Base-by-base conservation (phyloP, 2,797 vertebrate genomes). In the Alouatta caraya region DNA sequence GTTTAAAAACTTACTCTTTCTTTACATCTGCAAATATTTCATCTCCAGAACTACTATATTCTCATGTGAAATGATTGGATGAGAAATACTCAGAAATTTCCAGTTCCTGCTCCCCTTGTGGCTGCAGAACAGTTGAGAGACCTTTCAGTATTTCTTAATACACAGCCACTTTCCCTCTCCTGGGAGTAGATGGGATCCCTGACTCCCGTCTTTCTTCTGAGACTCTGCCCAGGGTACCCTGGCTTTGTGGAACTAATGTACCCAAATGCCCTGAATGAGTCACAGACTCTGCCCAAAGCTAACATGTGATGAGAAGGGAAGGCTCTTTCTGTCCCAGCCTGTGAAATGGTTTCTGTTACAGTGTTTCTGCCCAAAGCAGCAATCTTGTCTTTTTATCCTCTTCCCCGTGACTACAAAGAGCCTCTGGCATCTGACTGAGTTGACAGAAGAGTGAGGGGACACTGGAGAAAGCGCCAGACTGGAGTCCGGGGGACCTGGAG, bases 341-440 rank as follows among this genome's bases (percentile, higher is more conserved):
- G n/a, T 73, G 59, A 93, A 52, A 89, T 70, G 81, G 78, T 97
- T 98, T 95, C 89, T 90, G 92, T 94, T 88, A 97, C 1, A 24
- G n/a, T 82, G n/a, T 96, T 97, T 95, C 81, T 93, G 78, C 78
- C 0, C 6, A 97, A 37, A 93, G 42, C 52, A 97, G 84, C 80
- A 85, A 9, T 94, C 88, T 48, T 93, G 37, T 61, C 78, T 79
- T 97, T 96, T 93, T 84, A 88, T 96, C 52, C 42, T 57, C 70
- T 8, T 85, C 6, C 14, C 52, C 19, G 4, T 19, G 75, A 95
- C 52, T 72, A 5, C 33, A 5, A n/a, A 93, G 81, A 90, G 70
- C 78, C 28, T 8, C 30, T 2, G 67, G 67, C 88, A 50, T 88
- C 76, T 33, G 83, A 50, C 24, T 72, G 22, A 87, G 26, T 84